phyloP scores from a whole-genome alignment of 1,140 invertebrate species.

The Trypoxylus dichotomus region DNA sequence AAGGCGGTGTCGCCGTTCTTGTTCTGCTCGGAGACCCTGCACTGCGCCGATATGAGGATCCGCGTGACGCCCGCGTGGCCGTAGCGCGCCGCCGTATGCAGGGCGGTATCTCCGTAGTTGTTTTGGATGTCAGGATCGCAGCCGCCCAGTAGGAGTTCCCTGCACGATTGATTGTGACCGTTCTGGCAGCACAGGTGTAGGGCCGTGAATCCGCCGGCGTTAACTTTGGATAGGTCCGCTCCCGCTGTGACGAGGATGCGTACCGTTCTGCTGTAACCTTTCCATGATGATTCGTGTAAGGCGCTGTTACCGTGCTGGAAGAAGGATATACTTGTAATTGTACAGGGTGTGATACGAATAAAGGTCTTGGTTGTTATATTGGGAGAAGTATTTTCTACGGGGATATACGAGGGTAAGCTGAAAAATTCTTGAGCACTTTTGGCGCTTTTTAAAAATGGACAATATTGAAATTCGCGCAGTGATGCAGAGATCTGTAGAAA shows the following conservation, averaged over 20 bases:
- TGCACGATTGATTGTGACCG: constrained; percentile 92
- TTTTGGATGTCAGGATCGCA: constrained; percentile 88
- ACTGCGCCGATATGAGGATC: constrained; percentile 89
- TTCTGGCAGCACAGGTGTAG: constrained; percentile 94
- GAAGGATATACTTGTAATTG: constrained; percentile 19
- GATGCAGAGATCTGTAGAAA: too few species aligned
- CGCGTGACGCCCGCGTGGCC: constrained; percentile 95
- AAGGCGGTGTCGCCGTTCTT: constrained; percentile 95
- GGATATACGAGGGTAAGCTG: too few species aligned
- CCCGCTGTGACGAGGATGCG: constrained; percentile 73
- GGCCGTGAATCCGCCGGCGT: constrained; percentile 88
- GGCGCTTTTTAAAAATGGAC: too few species aligned
- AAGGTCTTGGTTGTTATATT: too few species aligned
- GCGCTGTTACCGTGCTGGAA: constrained; percentile 90
- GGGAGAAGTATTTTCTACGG: too few species aligned
- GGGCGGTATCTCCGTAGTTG: constrained; percentile 93
- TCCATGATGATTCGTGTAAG: constrained; percentile 92
- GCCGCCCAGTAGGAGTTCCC: constrained; percentile 84
- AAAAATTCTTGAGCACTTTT: too few species aligned
- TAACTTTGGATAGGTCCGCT: constrained; percentile 73
- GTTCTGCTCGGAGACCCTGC: constrained; percentile 86
- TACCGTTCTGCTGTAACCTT: constrained; percentile 86
- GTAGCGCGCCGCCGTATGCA: constrained; percentile 93
- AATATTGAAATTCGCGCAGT: too few species aligned
- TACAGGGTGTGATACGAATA: too few species aligned